Base-by-base conservation (phyloP, 2,113 vertebrate genomes). In the Camelus bactrianus region DNA sequence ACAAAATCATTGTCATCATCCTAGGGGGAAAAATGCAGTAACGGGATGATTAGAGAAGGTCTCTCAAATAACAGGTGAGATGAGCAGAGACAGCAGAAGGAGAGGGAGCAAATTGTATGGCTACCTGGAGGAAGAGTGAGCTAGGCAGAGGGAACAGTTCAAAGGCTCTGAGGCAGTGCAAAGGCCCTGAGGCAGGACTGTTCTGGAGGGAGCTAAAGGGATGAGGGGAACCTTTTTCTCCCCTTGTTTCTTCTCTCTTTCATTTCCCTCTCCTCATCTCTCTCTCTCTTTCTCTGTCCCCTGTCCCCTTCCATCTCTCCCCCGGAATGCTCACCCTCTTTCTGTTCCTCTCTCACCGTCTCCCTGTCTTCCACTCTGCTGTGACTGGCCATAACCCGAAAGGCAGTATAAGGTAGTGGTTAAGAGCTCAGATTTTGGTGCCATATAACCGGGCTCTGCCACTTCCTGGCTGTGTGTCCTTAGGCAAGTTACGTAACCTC, bases 341-440 rank as follows among this genome's bases (percentile, higher is more conserved):
- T 19, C 97, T 98, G 89, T 99, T 98, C 1, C 97, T 99, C 91
- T 98, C 98, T 42, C 98, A 98, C 97, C 83, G 95, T 98, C 97
- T 96, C 35, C 95, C 97, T 70, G 76, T 94, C 97, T 96, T 91
- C 92, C 93, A 95, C 96, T 95, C 97, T 93, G 95, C 96, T 98
- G 96, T 79, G 65, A 97, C 94, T 96, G 96, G 96, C 86, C 96
- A 79, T 92, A 93, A 91, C 87, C 94, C 22, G n/a, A 96, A 92
- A 98, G 97, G 97, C 97, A 97, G 97, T 95, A 64, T 91, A 97
- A 97, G 89, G 65, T 97, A 97, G 97, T 96, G 97, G 95, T 97
- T 69, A 96, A 97, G 97, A 98, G 96, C 97, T 97, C 96, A 95
- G 97, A 97, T 82, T 93, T 97, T 22, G 96, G 96, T 95, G 97